phyloP scores from a whole-genome alignment of 2,797 vertebrate genomes.

The Gorsachius magnificus region DNA sequence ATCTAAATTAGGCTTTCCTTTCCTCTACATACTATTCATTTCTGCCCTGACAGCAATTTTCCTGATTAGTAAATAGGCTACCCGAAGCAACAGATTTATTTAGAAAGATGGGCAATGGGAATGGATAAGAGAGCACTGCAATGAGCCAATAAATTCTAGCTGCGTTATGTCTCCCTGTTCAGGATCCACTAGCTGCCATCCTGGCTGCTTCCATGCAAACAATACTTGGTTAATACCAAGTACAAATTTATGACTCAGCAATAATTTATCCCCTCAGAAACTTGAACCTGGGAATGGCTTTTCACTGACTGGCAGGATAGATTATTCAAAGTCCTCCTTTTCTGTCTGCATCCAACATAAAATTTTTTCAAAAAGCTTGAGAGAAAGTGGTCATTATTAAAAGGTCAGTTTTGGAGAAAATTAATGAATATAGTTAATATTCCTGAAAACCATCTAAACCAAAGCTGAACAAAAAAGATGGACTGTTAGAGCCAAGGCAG shows the following conservation, averaged over 20 bases:
- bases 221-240: background rate
- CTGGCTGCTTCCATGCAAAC: background rate
- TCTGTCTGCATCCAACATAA: background rate
- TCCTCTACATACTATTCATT: background rate
- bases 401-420: background rate
- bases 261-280: background rate
- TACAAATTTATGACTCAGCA: background rate
- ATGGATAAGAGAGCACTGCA: background rate
- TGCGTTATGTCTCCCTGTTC: background rate
- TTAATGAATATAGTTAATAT: background rate
- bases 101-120: background rate
- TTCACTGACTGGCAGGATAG: background rate
- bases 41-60: background rate
- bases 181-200: background rate
- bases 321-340: background rate
- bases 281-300: background rate
- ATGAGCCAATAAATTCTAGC: background rate
- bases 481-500: background rate
- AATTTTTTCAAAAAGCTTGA: background rate
- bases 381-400: background rate
- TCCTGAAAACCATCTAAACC: background rate
- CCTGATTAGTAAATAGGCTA: background rate
- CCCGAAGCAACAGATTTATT: background rate
- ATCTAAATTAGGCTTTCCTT: background rate
- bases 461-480: background rate